phyloP scores from a whole-genome alignment of 2,797 vertebrate genomes.

The Scarus forsteni region DNA sequence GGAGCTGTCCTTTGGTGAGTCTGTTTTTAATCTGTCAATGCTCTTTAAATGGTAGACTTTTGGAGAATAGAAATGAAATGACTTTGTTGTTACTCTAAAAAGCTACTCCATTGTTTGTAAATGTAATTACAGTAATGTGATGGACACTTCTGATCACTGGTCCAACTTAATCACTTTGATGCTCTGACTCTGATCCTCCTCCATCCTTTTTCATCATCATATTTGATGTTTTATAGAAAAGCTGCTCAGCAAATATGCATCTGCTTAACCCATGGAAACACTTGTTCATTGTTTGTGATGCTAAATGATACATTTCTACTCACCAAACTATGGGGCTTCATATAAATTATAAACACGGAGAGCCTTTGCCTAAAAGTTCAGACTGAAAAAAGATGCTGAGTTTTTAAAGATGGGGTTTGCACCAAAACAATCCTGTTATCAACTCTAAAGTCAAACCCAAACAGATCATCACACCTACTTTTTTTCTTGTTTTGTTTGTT shows the following conservation, averaged over 20 bases:
- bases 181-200: neutral
- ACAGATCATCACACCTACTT: too few species aligned
- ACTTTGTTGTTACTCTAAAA: too few species aligned
- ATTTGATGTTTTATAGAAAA: slow-evolving; percentile 27
- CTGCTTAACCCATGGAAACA: neutral
- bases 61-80: neutral
- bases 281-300: neutral
- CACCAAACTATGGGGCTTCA: too few species aligned
- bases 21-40: neutral
- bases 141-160: neutral
- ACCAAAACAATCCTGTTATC: too few species aligned
- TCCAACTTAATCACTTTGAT: neutral
- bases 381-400: too few species aligned
- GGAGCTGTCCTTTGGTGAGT: too few species aligned
- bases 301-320: neutral
- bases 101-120: neutral
- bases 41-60: slow-evolving; percentile 22
- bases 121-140: neutral
- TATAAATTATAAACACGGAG: too few species aligned
- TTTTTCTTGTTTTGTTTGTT: too few species aligned
- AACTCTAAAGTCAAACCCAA: too few species aligned
- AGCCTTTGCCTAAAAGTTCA: too few species aligned
- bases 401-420: too few species aligned
- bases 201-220: slow-evolving; percentile 6
- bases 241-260: neutral